Conservation (phyloP, 2,113 vertebrate species). For the Ciconia boyciana region DNA sequence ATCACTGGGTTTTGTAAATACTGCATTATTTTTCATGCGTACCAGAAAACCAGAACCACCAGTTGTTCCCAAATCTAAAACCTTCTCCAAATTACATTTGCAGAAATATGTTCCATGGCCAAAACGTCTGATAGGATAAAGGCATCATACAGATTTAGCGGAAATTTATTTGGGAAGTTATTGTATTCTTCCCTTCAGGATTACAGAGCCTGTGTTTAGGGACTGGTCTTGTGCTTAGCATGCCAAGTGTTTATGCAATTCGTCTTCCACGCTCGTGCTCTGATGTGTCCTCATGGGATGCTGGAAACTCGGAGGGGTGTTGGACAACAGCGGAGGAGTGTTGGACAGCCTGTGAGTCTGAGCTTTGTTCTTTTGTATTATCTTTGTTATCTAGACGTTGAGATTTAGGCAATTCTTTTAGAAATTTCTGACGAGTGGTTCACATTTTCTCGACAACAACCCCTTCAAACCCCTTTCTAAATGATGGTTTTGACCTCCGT, state of each 20-base stretch:
- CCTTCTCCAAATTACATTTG: neutral
- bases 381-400: neutral
- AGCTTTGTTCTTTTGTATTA: neutral
- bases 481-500: neutral
- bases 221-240: neutral
- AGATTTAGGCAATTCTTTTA: neutral
- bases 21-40: neutral
- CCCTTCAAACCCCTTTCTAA: neutral
- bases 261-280: neutral
- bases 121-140: neutral
- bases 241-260: neutral
- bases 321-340: neutral
- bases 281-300: neutral
- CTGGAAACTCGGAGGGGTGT: neutral
- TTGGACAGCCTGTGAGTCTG: neutral
- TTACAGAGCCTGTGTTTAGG: neutral
- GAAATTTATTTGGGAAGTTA: neutral
- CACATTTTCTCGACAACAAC: neutral
- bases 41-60: neutral
- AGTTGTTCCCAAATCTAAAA: neutral
- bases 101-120: neutral
- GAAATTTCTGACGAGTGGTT: neutral
- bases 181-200: neutral
- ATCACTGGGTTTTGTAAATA: neutral
- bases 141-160: too few relatives aligned